These are phyloP conservation scores for Habroteleia sp. DNA, from an alignment of 2,888 invertebrate genomes.

Conservation along the genomic window DNA sequence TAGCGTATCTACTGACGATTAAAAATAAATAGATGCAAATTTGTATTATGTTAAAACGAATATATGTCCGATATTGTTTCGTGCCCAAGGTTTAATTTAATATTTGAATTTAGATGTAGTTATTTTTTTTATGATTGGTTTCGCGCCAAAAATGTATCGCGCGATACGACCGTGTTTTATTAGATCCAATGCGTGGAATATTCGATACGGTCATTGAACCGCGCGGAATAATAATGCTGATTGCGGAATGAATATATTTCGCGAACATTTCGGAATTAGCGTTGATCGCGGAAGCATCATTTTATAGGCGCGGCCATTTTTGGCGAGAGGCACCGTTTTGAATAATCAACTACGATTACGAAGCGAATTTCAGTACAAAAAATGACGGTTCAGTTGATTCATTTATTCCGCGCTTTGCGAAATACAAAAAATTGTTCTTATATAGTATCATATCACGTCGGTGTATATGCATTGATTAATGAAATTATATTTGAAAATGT, in stretches of 20 bases:
- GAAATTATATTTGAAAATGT: background rate
- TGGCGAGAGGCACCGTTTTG: slow-evolving; percentile 36
- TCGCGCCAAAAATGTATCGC: slow-evolving; percentile 27
- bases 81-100: background rate
- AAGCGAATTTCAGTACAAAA: slow-evolving; percentile 18
- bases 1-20: too few species aligned
- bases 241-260: slow-evolving; percentile 48
- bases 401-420: slow-evolving; percentile 17
- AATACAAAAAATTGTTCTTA: slow-evolving; percentile 16
- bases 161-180: slow-evolving; percentile 36
- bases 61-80: background rate
- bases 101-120: background rate
- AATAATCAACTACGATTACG: slow-evolving; percentile 45
- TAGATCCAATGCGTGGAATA: slow-evolving; percentile 43
- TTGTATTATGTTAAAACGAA: too few species aligned
- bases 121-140: slow-evolving; percentile 33
- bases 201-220: slow-evolving; percentile 40
- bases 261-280: slow-evolving; percentile 26
- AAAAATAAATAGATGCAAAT: slow-evolving; percentile 1
- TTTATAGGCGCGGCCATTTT: slow-evolving; percentile 34
- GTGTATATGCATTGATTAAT: background rate
- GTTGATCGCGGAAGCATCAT: slow-evolving; percentile 16
- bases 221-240: slow-evolving; percentile 57
- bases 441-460: background rate
- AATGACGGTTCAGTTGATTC: slow-evolving; percentile 2